These are phyloP conservation scores for Sialis lutaria DNA, from an alignment of 2,888 invertebrate species.

Conservation along the genomic window DNA sequence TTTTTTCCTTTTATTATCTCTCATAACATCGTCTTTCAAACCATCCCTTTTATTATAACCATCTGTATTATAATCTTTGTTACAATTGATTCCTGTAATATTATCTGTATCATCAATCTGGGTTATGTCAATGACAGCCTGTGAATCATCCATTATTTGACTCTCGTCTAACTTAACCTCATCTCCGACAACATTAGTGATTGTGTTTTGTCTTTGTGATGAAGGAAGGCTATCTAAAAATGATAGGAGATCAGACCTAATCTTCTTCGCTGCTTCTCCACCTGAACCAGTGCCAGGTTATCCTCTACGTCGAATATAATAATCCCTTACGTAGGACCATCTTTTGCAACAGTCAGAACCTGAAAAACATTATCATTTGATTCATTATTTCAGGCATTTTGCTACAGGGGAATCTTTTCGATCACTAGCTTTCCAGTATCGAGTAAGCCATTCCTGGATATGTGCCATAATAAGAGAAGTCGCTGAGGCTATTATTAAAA, in stretches of 20 bases:
- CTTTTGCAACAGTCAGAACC: conserved; percentile 15
- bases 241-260: conserved; percentile 10
- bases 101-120: too few relatives aligned
- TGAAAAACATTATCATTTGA: conserved; percentile 2
- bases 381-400: conserved; percentile 6
- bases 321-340: conserved; percentile 18
- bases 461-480: conserved; percentile 8
- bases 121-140: too few relatives aligned
- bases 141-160: too few relatives aligned
- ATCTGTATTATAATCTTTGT: too few relatives aligned
- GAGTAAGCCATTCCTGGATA: conserved; percentile 8
- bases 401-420: conserved; percentile 9
- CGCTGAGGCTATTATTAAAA: conserved; percentile 7
- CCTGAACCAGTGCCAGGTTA: conserved; percentile 12
- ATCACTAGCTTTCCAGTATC: conserved; percentile 9
- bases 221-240: conserved; percentile 12
- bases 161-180: too few relatives aligned
- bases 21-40: too few relatives aligned
- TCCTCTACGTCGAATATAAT: conserved; percentile 17
- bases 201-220: conserved; percentile 6
- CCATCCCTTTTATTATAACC: too few relatives aligned
- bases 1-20: too few relatives aligned
- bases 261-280: conserved; percentile 14
- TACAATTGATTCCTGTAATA: too few relatives aligned
- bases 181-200: too few relatives aligned